Evolutionary conservation across 1,140 invertebrate species (phyloP).

Genomic region (Antheraea pernyi): DNA sequence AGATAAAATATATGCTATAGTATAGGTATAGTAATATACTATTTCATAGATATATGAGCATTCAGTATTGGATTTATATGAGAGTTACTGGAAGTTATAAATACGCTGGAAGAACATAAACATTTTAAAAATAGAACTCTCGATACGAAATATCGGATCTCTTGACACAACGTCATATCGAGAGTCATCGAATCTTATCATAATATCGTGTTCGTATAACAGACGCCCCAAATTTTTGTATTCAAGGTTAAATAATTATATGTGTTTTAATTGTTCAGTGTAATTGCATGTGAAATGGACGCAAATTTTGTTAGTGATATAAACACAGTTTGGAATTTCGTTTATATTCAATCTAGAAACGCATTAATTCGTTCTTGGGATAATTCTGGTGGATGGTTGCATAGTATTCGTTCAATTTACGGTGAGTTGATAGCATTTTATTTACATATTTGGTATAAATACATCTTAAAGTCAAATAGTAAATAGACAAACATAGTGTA

Average conservation of each 20-base stretch:
- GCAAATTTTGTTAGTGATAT: conserved; percentile 29
- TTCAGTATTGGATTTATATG: background rate
- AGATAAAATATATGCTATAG: too few relatives aligned
- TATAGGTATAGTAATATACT: too few relatives aligned
- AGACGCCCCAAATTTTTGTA: conserved; percentile 21
- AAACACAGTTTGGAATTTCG: conserved; percentile 38
- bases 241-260: conserved; percentile 15
- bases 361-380: conserved; percentile 53
- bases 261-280: conserved; percentile 10
- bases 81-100: conserved; percentile 8
- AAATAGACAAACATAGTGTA: background rate
- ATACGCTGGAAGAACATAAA: conserved; percentile 31
- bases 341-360: conserved; percentile 53
- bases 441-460: background rate
- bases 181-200: conserved; percentile 2
- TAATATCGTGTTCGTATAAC: background rate
- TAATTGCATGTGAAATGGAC: conserved; percentile 45
- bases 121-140: conserved; percentile 34
- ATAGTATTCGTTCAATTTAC: conserved; percentile 34
- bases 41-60: too few relatives aligned
- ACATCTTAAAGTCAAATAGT: conserved; percentile 5
- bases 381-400: conserved; percentile 48
- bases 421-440: conserved; percentile 39
- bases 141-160: conserved; percentile 20
- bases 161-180: conserved; percentile 9